Conservation (phyloP, 2,888 invertebrate genomes). For the Sesia bembeciformis region DNA sequence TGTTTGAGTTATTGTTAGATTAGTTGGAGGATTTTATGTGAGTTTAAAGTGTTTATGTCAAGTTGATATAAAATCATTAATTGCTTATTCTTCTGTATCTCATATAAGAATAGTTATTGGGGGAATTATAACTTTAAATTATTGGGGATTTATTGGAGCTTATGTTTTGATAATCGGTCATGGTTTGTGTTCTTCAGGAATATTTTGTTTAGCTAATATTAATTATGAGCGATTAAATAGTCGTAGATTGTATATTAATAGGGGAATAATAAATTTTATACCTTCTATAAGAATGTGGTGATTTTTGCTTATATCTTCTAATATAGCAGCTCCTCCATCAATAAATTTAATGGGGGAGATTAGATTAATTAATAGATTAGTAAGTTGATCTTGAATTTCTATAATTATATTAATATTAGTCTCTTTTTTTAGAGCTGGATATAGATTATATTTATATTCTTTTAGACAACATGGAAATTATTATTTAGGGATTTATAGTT, state of each 20-base stretch:
- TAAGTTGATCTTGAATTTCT: slow-evolving; percentile 62
- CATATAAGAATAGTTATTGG: slow-evolving; percentile 79
- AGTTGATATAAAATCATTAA: slow-evolving; percentile 80
- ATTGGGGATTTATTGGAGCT: slow-evolving; percentile 66
- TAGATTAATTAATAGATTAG: slow-evolving; percentile 75
- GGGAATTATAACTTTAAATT: slow-evolving; percentile 72
- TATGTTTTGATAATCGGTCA: slow-evolving; percentile 77
- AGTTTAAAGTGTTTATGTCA: slow-evolving; percentile 80
- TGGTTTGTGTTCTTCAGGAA: slow-evolving; percentile 78
- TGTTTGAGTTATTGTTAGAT: slow-evolving; percentile 69
- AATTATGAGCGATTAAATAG: slow-evolving; percentile 75
- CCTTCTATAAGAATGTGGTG: slow-evolving; percentile 76
- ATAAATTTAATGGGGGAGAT: slow-evolving; percentile 80
- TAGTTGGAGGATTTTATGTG: slow-evolving; percentile 75
- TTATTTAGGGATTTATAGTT: slow-evolving; percentile 63
- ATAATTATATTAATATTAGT: slow-evolving; percentile 71
- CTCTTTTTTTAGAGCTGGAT: slow-evolving; percentile 78
- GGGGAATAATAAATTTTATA: slow-evolving; percentile 75
- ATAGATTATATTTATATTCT: slow-evolving; percentile 78
- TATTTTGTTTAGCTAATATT: slow-evolving; percentile 80
- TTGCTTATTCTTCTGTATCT: slow-evolving; percentile 83
- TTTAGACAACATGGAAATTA: slow-evolving; percentile 76
- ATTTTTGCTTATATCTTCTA: slow-evolving; percentile 77
- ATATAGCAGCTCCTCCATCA: slow-evolving; percentile 80
- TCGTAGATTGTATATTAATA: slow-evolving; percentile 78